phyloP scores from a whole-genome alignment of 2,888 invertebrate genomes.

The Ryuthela nishihirai region DNA sequence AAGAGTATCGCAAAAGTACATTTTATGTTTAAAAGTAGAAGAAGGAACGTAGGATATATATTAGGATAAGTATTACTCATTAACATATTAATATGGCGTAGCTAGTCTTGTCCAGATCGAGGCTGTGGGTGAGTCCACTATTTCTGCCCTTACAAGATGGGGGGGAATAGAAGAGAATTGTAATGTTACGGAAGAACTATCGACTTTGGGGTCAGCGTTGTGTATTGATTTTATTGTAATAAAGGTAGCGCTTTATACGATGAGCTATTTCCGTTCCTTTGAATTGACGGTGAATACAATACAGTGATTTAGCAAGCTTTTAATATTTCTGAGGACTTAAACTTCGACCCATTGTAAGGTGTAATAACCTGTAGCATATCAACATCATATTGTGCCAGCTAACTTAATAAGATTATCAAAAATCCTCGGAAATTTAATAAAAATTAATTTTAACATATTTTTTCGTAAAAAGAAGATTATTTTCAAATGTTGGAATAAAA shows the following conservation, averaged over 20 bases:
- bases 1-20: slow-evolving; percentile 26
- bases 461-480: too few species aligned
- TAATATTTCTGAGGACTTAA: too few species aligned
- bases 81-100: slow-evolving; percentile 41
- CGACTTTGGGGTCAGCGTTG: slow-evolving; percentile 37
- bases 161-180: slow-evolving; percentile 27
- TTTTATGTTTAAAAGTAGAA: slow-evolving; percentile 27
- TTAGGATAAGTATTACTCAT: slow-evolving; percentile 42
- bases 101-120: slow-evolving; percentile 37
- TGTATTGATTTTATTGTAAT: slow-evolving; percentile 35
- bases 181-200: slow-evolving; percentile 36
- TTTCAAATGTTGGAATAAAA: too few species aligned
- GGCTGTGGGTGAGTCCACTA: slow-evolving; percentile 33
- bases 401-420: too few species aligned
- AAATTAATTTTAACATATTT: too few species aligned
- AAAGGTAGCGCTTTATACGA: slow-evolving; percentile 16
- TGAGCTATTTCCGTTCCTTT: too few species aligned
- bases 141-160: slow-evolving; percentile 27
- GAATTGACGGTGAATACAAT: too few species aligned
- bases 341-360: too few species aligned
- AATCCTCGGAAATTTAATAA: too few species aligned
- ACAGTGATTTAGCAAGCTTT: too few species aligned
- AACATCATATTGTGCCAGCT: too few species aligned
- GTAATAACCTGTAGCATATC: too few species aligned
- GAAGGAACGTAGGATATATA: slow-evolving; percentile 40